Conservation (phyloP, 2,113 vertebrate species). For the Trogon surrucura region DNA sequence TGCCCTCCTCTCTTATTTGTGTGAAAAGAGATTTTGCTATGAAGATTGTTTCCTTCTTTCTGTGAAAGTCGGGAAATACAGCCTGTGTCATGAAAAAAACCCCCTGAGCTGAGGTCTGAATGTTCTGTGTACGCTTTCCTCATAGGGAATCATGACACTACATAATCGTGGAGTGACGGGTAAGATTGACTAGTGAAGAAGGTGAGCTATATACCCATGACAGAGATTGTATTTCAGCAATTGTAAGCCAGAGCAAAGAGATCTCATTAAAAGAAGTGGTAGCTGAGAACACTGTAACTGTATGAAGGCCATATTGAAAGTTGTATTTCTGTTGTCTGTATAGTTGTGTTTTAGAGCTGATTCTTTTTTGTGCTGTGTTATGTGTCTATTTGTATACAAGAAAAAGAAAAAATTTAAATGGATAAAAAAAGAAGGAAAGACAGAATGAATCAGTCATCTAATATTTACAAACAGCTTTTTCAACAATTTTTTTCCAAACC, state of each 20-base stretch:
- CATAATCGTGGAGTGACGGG: background rate
- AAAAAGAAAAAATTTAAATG: background rate
- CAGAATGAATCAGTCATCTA: background rate
- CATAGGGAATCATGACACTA: background rate
- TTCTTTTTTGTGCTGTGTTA: background rate
- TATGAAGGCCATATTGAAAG: background rate
- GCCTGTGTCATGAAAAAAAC: background rate
- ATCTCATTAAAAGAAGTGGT: background rate
- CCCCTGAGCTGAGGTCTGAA: background rate
- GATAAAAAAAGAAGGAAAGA: background rate
- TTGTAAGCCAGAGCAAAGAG: background rate
- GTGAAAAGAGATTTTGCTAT: background rate
- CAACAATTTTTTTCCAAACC: background rate
- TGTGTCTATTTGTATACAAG: background rate
- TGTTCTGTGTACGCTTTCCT: background rate
- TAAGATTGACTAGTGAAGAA: background rate
- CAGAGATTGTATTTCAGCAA: background rate
- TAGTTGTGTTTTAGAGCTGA: background rate
- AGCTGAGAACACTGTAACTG: background rate
- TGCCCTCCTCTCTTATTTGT: background rate
- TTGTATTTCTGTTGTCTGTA: fast-evolving
- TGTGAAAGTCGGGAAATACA: background rate
- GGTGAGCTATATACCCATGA: background rate
- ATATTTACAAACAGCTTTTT: background rate
- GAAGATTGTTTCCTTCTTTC: background rate